These are phyloP conservation scores for Aporophyla nigra DNA, from an alignment of 2,888 invertebrate genomes.

Conservation along the genomic window DNA sequence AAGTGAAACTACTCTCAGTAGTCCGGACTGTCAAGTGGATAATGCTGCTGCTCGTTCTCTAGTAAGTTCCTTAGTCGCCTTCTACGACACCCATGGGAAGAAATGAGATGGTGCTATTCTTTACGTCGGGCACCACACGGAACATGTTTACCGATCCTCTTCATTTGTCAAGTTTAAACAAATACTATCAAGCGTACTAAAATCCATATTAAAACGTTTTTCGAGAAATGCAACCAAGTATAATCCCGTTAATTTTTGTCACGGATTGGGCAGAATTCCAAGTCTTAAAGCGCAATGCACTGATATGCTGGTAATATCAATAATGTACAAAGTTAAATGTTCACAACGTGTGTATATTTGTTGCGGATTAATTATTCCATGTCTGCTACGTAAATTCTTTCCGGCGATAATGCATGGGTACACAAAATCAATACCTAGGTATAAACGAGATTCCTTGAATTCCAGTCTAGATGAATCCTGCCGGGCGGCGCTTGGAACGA, in stretches of 20 bases:
- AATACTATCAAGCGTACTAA: slow-evolving; percentile 4
- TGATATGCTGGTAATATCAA: slow-evolving; percentile 32
- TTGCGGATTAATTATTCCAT: slow-evolving; percentile 21
- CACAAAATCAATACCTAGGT: background rate
- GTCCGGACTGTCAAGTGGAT: too few species aligned
- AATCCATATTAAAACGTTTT: slow-evolving; percentile 2
- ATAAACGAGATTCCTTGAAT: background rate
- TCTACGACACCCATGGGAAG: too few species aligned
- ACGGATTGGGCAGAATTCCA: slow-evolving; percentile 56
- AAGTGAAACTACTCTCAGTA: too few species aligned
- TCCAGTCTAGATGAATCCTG: slow-evolving; percentile 3
- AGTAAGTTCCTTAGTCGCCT: too few species aligned
- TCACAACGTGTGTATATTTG: slow-evolving; percentile 14
- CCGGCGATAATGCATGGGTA: background rate
- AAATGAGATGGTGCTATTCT: too few species aligned
- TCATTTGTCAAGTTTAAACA: background rate
- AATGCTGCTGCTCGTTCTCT: too few species aligned
- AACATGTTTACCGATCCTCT: background rate
- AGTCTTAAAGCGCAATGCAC: slow-evolving; percentile 34
- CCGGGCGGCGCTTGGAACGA: background rate
- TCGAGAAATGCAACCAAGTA: slow-evolving; percentile 8
- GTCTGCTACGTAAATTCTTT: slow-evolving; percentile 28
- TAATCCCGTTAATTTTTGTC: slow-evolving; percentile 34
- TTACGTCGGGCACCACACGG: too few species aligned
- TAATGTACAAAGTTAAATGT: slow-evolving; percentile 35